Evolutionary conservation across 2,888 invertebrate genomes (phyloP).

Genomic region (Notocelia uddmanniana): DNA sequence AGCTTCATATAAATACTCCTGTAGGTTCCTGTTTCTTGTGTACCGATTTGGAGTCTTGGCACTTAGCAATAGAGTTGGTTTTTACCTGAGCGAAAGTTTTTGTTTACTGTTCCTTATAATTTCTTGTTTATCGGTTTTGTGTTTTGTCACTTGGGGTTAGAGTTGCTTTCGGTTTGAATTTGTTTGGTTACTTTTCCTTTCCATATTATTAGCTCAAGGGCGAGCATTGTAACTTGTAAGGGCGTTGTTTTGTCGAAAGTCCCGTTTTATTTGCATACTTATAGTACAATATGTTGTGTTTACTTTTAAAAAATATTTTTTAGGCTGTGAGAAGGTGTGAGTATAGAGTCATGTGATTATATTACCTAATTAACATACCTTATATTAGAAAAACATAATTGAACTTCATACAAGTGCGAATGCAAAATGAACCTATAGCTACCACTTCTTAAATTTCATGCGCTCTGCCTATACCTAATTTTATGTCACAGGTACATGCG

Average conservation of each 20-base stretch:
- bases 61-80: neutral
- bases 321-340: no score
- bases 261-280: neutral
- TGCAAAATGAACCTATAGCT: no score
- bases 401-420: no score
- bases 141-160: neutral
- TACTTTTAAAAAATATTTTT: neutral
- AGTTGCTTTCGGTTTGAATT: slow-evolving; percentile 5
- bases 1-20: slow-evolving; percentile 15
- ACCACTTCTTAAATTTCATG: no score
- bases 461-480: no score
- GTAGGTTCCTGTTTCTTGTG: neutral
- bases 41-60: slow-evolving; percentile 6
- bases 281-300: neutral
- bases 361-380: no score
- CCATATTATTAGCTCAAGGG: slow-evolving; percentile 40
- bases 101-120: neutral
- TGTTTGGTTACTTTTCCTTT: slow-evolving; percentile 29
- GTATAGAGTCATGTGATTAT: no score
- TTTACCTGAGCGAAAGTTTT: neutral
- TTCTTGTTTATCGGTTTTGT: slow-evolving; percentile 9
- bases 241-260: slow-evolving; percentile 19
- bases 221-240: slow-evolving; percentile 23
- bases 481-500: no score
- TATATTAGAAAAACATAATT: no score